Percentiles rank a stretch among this genome's conserved stretches.
Evolutionary conservation across 2,113 vertebrate species (phyloP).

Genomic region (Lepidothrix coronata): DNA sequence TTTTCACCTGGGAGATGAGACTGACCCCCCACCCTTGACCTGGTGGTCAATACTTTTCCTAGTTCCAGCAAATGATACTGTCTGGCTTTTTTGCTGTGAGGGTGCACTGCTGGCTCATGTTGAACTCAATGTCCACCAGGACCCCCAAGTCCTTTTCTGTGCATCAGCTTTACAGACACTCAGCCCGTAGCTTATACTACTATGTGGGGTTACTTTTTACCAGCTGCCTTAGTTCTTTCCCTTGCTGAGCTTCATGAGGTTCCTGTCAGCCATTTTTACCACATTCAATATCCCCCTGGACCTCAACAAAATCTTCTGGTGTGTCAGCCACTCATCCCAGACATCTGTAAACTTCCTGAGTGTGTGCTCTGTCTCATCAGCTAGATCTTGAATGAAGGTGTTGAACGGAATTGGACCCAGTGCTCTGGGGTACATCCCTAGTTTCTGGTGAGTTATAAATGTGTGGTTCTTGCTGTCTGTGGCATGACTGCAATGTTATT

Average conservation of each 20-base stretch:
- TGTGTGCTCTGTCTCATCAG: background rate
- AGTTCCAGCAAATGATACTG: background rate
- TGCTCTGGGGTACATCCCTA: no score
- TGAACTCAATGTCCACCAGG: background rate
- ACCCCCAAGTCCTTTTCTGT: rapidly evolving
- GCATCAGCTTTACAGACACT: background rate
- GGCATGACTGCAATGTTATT: background rate
- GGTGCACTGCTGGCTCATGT: background rate
- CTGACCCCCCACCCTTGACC: background rate
- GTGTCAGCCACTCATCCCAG: background rate
- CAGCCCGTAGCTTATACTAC: background rate
- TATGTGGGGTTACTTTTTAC: background rate
- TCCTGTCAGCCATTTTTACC: background rate
- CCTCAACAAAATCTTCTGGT: background rate
- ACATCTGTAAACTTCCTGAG: background rate
- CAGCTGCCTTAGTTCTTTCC: background rate
- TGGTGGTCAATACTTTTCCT: background rate
- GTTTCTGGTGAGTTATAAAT: background rate
- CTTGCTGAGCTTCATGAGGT: background rate
- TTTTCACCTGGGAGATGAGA: background rate
- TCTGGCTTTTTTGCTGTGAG: background rate
- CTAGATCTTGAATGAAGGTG: background rate
- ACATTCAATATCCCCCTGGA: background rate
- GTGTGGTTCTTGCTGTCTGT: background rate
- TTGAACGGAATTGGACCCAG: background rate